Conservation (phyloP, 2,797 vertebrate genomes). For the Varecia variegata region DNA sequence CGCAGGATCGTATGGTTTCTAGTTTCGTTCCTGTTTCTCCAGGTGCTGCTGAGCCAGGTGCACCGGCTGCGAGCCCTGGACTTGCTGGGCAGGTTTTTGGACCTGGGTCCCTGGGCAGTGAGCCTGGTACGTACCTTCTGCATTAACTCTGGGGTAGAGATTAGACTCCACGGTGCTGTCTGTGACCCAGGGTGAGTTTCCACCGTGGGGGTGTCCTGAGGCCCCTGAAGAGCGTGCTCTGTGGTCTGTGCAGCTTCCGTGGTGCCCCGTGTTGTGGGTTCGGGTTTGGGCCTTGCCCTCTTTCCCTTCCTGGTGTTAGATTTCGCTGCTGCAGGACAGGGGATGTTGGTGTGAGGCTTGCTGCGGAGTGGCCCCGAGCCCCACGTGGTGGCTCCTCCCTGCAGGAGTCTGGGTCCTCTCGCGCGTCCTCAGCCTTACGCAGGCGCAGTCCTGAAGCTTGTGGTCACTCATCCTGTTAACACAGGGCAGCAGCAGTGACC, state of each 20-base stretch:
- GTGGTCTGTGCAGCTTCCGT: rapidly evolving
- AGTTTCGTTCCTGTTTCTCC: not conserved
- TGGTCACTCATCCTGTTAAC: not conserved
- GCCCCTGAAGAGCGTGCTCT: rapidly evolving
- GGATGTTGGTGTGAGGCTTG: rapidly evolving
- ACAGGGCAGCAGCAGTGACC: not conserved
- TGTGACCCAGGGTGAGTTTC: not conserved
- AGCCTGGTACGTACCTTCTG: slow-evolving; percentile 90
- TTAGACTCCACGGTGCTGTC: rapidly evolving
- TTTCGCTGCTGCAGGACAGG: not conserved
- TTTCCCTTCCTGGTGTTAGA: not conserved
- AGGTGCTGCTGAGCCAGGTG: slow-evolving; percentile 98
- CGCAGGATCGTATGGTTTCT: rapidly evolving
- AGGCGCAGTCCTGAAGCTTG: not conserved
- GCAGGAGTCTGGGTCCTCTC: not conserved
- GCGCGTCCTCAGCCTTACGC: rapidly evolving
- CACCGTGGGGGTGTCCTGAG: rapidly evolving
- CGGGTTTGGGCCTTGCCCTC: not conserved
- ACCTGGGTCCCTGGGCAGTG: slow-evolving; percentile 98
- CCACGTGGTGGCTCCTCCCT: rapidly evolving
- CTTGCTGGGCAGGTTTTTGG: slow-evolving; percentile 95
- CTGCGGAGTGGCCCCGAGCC: rapidly evolving
- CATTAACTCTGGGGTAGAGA: rapidly evolving
- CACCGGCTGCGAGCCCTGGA: slow-evolving; percentile 95
- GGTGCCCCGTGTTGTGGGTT: rapidly evolving